Evolutionary conservation across 2,888 invertebrate species (phyloP).

Genomic region (Phanerotoma sp.): DNA sequence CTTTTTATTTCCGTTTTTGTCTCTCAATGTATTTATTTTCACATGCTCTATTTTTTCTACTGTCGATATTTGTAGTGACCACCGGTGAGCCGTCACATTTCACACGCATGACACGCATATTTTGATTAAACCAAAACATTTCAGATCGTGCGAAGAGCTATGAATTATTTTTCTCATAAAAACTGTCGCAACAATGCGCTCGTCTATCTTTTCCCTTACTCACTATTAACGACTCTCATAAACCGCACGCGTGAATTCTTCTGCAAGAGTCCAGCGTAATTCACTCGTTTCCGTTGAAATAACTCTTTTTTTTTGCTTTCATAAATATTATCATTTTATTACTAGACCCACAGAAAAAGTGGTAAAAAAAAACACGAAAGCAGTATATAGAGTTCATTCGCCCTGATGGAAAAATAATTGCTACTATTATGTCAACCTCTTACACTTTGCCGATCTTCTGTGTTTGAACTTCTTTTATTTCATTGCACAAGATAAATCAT

Average conservation of each 20-base stretch:
- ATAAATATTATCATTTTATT: slow-evolving; percentile 27
- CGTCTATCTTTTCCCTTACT: slow-evolving; percentile 10
- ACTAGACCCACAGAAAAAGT: background rate
- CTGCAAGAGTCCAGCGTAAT: slow-evolving; percentile 12
- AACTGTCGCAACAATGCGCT: slow-evolving; percentile 21
- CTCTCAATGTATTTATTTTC: background rate
- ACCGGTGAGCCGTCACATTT: slow-evolving; percentile 4
- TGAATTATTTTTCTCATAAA: slow-evolving; percentile 22
- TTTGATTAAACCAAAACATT: slow-evolving; percentile 8
- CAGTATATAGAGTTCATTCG: slow-evolving; percentile 1
- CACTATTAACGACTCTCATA: slow-evolving; percentile 18
- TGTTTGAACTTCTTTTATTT: background rate
- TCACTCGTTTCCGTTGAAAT: slow-evolving; percentile 22
- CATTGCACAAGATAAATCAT: slow-evolving; percentile 6
- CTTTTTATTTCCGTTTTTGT: background rate
- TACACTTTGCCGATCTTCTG: background rate
- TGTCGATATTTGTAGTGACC: slow-evolving; percentile 3
- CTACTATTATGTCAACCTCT: slow-evolving; percentile 15
- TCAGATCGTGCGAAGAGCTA: slow-evolving; percentile 2
- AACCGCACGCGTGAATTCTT: slow-evolving; percentile 15
- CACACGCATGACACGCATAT: slow-evolving; percentile 15
- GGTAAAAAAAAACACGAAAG: background rate
- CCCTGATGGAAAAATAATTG: slow-evolving; percentile 6
- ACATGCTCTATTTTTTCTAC: background rate
- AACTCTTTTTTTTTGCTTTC: slow-evolving; percentile 15